Evolutionary conservation across 30 jellyfish, hydroid and myxozoan species (phyloP).

Genomic region (Chrysaora quinquecirrha): DNA sequence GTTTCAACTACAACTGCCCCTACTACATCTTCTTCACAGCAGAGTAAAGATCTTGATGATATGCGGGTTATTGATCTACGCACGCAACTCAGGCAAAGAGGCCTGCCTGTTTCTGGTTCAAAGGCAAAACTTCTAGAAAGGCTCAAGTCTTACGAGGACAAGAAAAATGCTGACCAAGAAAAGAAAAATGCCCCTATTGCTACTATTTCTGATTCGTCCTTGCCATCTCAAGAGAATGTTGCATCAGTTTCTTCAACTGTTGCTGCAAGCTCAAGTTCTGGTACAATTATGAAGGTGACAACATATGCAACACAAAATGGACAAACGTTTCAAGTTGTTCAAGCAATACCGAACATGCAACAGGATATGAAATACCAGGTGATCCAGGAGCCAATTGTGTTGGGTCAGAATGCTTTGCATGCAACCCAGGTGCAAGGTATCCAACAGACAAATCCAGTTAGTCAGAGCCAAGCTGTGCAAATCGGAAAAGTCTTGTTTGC

Average conservation of each 20-base stretch:
- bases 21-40: slow-evolving; percentile 15
- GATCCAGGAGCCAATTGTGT: slow-evolving; percentile 46
- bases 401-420: slow-evolving; percentile 23
- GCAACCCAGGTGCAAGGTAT: not conserved
- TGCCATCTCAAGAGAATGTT: not conserved
- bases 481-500: no score
- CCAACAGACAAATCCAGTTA: not conserved
- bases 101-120: slow-evolving; percentile 93
- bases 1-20: slow-evolving; percentile 1
- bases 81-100: slow-evolving; percentile 76
- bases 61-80: slow-evolving; percentile 85
- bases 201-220: not conserved
- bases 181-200: slow-evolving; percentile 1
- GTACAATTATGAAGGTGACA: slow-evolving; percentile 70
- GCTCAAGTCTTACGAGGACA: slow-evolving; percentile 75
- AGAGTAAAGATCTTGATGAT: slow-evolving; percentile 74
- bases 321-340: slow-evolving; percentile 85
- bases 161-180: slow-evolving; percentile 1
- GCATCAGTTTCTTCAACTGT: slow-evolving; percentile 17
- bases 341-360: slow-evolving; percentile 74
- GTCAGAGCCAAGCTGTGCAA: not conserved
- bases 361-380: slow-evolving; percentile 68
- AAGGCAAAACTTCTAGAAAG: slow-evolving; percentile 88
- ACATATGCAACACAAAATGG: slow-evolving; percentile 84
- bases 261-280: slow-evolving; percentile 28